These are phyloP conservation scores for Drosophila meridionalis DNA, from an alignment of 2,888 invertebrate species.

Conservation along the genomic window DNA sequence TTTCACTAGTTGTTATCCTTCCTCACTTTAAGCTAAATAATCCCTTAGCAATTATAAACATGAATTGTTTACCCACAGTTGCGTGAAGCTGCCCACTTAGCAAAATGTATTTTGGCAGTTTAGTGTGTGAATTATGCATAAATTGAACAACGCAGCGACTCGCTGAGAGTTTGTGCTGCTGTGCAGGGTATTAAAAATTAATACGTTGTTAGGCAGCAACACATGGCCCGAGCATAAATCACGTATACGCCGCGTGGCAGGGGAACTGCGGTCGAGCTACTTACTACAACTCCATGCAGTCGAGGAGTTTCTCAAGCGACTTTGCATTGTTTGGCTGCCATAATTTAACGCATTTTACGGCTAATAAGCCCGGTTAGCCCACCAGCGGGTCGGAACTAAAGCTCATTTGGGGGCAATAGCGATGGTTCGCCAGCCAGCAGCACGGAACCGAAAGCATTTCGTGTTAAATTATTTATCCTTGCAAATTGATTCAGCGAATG, in stretches of 20 bases:
- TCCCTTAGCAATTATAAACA: neutral
- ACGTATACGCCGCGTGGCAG: conserved; percentile 58
- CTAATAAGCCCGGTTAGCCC: conserved; percentile 46
- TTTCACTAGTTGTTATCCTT: neutral
- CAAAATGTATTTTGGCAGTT: neutral
- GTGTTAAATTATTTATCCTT: conserved; percentile 52
- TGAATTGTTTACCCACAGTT: neutral
- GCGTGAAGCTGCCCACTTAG: neutral
- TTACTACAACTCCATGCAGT: neutral
- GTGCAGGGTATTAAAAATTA: conserved; percentile 29
- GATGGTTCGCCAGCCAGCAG: neutral
- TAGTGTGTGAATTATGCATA: neutral
- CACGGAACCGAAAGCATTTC: conserved; percentile 26
- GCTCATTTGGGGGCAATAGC: conserved; percentile 13
- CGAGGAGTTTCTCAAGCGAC: conserved; percentile 17
- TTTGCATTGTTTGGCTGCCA: conserved; percentile 35
- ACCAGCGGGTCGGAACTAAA: conserved; percentile 10
- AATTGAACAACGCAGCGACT: neutral
- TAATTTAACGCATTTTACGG: conserved; percentile 41
- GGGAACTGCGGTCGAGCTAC: conserved; percentile 12
- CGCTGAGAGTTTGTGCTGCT: neutral
- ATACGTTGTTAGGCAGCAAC: conserved; percentile 48
- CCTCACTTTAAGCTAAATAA: neutral
- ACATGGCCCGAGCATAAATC: conserved; percentile 55
- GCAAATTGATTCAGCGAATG: conserved; percentile 52